Base-by-base conservation (phyloP, 2,888 invertebrate species). In the Phyllotreta striolata region DNA sequence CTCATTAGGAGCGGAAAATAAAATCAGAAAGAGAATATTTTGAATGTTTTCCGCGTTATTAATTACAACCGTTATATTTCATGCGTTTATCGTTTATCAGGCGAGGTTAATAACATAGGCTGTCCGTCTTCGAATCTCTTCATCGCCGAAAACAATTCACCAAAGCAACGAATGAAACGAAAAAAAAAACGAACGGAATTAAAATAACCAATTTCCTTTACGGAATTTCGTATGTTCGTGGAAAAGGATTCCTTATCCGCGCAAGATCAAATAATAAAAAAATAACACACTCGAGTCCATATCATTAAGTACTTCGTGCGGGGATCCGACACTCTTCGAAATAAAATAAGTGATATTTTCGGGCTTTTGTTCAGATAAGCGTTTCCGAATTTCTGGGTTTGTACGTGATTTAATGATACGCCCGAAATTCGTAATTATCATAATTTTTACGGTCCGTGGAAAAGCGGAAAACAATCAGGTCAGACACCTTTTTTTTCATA, bases 331-430 rank as follows among this genome's bases (percentile, higher is more conserved):
- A 60, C 44, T 38, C 52, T 39, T 38, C 40, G 39, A 58, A 59
- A 59, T 59, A 43, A 51, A 59, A 59, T 59, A 43, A 59, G 65
- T 66, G 71, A 69, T 68, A 72, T 73, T 71, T 72, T 70, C 62
- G 67, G 69, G 68, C 64, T 63, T 72, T 71, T 70, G 64, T 67
- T 70, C 59, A 67, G 66, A 69, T 72, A 70, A 71, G 68, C 66
- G 63, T 66, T 72, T 70, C 70, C 63, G 66, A 70, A 71, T 70
- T 70, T 68, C 67, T 65, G 70, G 66, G 62, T 59, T 66, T 62
- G 61, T 66, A 66, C 67, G 65, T 68, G 69, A 67, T 68, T 60
- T 60, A 60, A 60, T 60, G 52, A 60, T 60, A 68, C 60, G 66
- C 66, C 65, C 65, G 63, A 63, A 61, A 59, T 54, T 58, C 35